A percentile compares a stretch with the other conserved stretches of the same genome.
These are phyloP conservation scores for Gerris lacustris DNA, from an alignment of 2,888 invertebrate genomes.

Conservation along the genomic window DNA sequence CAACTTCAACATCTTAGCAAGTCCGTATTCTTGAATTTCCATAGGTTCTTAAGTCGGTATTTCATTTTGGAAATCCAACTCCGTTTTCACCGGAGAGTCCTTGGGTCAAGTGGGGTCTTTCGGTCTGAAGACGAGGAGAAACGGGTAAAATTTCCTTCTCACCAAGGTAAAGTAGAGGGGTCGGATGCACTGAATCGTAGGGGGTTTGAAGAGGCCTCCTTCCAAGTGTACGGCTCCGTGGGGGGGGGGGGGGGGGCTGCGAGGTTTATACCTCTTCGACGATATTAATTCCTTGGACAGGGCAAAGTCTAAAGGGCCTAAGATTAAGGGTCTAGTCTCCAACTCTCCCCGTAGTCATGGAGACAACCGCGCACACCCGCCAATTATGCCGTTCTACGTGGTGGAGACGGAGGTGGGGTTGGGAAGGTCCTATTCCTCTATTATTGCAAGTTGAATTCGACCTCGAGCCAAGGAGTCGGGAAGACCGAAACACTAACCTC, in stretches of 20 bases:
- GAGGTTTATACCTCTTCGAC: not conserved
- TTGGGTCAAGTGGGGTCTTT: not conserved
- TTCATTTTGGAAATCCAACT: too few species aligned
- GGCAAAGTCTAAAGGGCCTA: not conserved
- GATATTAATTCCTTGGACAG: constrained; percentile 3
- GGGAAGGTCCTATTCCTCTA: too few species aligned
- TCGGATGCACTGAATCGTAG: not conserved
- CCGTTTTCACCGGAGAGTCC: too few species aligned
- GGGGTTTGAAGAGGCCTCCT: not conserved
- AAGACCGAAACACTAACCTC: too few species aligned
- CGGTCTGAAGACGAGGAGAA: not conserved
- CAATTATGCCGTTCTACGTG: not conserved
- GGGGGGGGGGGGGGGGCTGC: not conserved
- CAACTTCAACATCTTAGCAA: too few species aligned
- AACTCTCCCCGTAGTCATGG: not conserved
- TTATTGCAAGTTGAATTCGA: too few species aligned
- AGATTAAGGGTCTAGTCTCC: not conserved
- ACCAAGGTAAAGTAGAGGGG: not conserved
- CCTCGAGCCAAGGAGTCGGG: too few species aligned
- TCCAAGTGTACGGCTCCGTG: not conserved
- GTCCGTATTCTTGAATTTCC: too few species aligned
- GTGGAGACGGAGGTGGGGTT: too few species aligned
- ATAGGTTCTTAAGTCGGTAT: too few species aligned
- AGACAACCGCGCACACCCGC: not conserved
- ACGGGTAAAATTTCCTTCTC: not conserved